Evolutionary conservation across 2,888 invertebrate species (phyloP).

Genomic region (Cyclophora albipunctata): DNA sequence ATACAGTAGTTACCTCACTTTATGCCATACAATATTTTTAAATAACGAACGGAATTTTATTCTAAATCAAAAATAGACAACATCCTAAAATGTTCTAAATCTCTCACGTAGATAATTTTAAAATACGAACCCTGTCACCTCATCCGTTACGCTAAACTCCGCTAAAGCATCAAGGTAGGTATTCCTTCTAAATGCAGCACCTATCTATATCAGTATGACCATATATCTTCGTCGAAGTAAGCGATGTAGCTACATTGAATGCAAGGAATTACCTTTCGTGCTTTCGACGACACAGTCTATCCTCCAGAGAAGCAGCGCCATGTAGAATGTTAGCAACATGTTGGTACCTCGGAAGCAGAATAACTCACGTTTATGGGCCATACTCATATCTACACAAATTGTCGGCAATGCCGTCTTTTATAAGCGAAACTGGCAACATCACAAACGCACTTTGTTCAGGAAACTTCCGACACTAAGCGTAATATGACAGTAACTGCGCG

Average conservation of each 20-base stretch:
- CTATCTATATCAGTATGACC: conserved; percentile 10
- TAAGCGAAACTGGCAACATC: conserved; percentile 53
- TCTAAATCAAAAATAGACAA: too few relatives aligned
- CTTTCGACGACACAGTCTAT: conserved; percentile 64
- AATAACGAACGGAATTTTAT: too few relatives aligned
- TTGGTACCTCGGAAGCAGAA: conserved; percentile 44
- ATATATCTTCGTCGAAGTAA: conserved; percentile 7
- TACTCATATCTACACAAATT: conserved; percentile 51
- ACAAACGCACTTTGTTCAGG: conserved; percentile 50
- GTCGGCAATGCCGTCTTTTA: conserved; percentile 52
- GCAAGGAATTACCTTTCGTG: conserved; percentile 56
- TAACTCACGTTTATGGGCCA: conserved; percentile 55
- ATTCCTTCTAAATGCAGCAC: conserved; percentile 1
- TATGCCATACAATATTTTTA: too few relatives aligned
- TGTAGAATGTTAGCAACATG: conserved; percentile 58
- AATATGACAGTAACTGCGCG: conserved; percentile 20
- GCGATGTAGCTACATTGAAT: conserved; percentile 10
- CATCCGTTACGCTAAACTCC: too few relatives aligned
- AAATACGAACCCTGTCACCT: too few relatives aligned
- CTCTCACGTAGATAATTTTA: too few relatives aligned
- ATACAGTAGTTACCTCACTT: too few relatives aligned
- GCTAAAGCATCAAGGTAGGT: too few relatives aligned
- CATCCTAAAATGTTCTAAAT: too few relatives aligned
- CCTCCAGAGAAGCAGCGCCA: conserved; percentile 60
- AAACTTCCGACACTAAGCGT: conserved; percentile 33